Conservation (phyloP, 2,888 invertebrate species). For the Gandaritis pyraliata region DNA sequence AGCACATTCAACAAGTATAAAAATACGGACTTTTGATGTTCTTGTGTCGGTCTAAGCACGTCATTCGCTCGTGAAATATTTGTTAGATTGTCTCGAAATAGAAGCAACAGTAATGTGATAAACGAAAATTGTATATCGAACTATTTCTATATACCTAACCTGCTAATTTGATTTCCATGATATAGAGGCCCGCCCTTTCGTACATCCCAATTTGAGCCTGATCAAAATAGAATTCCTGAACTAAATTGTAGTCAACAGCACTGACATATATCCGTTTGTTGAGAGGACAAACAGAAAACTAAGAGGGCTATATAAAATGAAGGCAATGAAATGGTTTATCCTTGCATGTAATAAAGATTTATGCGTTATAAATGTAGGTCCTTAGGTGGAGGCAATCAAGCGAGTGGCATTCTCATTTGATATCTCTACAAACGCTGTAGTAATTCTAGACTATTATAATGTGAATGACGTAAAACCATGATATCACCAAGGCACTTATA, state of each 20-base stretch:
- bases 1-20: background rate
- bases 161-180: conserved; percentile 34
- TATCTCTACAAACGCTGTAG: conserved; percentile 11
- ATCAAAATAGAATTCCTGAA: background rate
- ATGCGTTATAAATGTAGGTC: conserved; percentile 14
- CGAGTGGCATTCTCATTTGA: conserved; percentile 6
- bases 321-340: conserved; percentile 1
- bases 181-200: conserved; percentile 16
- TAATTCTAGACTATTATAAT: conserved; percentile 19
- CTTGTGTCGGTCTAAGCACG: conserved; percentile 5
- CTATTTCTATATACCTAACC: conserved; percentile 19
- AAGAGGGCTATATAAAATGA: background rate
- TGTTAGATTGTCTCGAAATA: conserved; percentile 35
- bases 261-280: background rate
- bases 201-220: conserved; percentile 1
- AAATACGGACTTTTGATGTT: conserved; percentile 1
- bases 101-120: conserved; percentile 27
- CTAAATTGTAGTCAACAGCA: too few relatives aligned
- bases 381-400: conserved; percentile 20
- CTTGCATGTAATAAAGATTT: conserved; percentile 21
- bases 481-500: conserved; percentile 21
- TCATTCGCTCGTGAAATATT: conserved; percentile 29
- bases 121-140: conserved; percentile 10
- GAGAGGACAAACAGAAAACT: background rate
- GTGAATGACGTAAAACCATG: conserved; percentile 27